Percentiles rank a stretch among this genome's conserved stretches.
phyloP scores from a whole-genome alignment of 1,140 invertebrate species.

The Rhopalosiphum padi region DNA sequence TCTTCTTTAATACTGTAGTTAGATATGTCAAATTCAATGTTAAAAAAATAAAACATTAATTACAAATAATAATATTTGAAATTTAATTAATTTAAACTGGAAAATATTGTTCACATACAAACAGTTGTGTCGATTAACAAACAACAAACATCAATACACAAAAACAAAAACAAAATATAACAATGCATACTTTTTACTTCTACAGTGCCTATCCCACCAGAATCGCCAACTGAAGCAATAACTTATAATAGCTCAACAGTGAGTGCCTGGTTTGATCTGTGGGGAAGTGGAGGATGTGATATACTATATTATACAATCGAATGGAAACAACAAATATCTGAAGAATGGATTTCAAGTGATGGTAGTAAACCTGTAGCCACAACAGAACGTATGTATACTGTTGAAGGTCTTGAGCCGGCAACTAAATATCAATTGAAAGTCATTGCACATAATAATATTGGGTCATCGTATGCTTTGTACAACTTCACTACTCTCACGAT shows the following conservation, averaged over 20 bases:
- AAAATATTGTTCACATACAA: too few relatives aligned
- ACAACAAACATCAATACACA: neutral
- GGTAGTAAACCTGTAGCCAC: slow-evolving; percentile 75
- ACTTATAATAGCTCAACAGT: slow-evolving; percentile 88
- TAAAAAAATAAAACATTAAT: too few relatives aligned
- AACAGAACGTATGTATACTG: slow-evolving; percentile 78
- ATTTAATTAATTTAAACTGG: too few relatives aligned
- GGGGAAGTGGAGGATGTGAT: slow-evolving; percentile 88
- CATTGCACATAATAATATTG: slow-evolving; percentile 91
- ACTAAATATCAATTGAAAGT: slow-evolving; percentile 87
- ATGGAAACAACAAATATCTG: slow-evolving; percentile 72
- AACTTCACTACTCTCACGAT: slow-evolving; percentile 82
- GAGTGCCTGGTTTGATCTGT: slow-evolving; percentile 85
- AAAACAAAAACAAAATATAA: neutral
- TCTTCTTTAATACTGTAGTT: too few relatives aligned
- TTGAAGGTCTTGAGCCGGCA: slow-evolving; percentile 81
- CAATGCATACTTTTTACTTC: neutral
- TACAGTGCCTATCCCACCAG: slow-evolving; percentile 75
- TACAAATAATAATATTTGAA: too few relatives aligned
- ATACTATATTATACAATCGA: slow-evolving; percentile 88
- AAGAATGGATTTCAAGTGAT: slow-evolving; percentile 68
- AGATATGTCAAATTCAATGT: too few relatives aligned
- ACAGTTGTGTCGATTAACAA: neutral
- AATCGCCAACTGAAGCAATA: slow-evolving; percentile 80
- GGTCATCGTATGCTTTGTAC: slow-evolving; percentile 85